Base-by-base conservation (phyloP, 1,140 invertebrate genomes). In the Hylyphantes graminicola region DNA sequence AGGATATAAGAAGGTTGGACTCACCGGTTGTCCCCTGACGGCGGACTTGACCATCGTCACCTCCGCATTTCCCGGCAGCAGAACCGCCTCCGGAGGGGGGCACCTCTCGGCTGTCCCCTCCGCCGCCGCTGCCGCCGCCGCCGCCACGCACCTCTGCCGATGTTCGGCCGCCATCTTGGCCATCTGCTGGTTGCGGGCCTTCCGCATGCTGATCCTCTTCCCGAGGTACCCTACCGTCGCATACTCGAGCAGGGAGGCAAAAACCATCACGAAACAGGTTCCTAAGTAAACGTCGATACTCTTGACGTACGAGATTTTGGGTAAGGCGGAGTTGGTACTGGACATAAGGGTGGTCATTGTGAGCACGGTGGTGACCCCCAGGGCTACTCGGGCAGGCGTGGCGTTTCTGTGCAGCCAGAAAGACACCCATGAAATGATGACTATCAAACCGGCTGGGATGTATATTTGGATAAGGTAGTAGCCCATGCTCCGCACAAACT, bases 401-500 rank as follows among this genome's bases (percentile, higher is more conserved):
- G 97, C 97, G 91, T 97, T 97, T 89, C 96, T 93, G 91, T 98
- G 95, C 88, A 96, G 91, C 95, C 95, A 97, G 92, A 97, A 97
- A 89, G 95, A 96, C 89, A 99, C 97, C 97, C 97, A 99, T 87
- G 96, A 98, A 91, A 99, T 98, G 91, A 98, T 97, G 90, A 99
- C 97, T 91, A 99, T 99, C 89, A 99, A 94, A 90, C 96, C 95
- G 89, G 97, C 98, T 87, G 97, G 97, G 91, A 99, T 98, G 92
- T 99, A 99, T 90, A 99, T 99, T 92, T 99, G 98, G 92, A 99
- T 99, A 88, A 99, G 92, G 92, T 99, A 99, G 93, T 99, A 99
- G 88, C 97, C 97, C 95, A 99, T 97, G 88, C 96, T 98, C 86
- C 97, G 94, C 85, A 97, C 96, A 91, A 99, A 97, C 91, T 98